Conservation (phyloP, 2,113 vertebrate genomes). For the Amblyopsis rosae region DNA sequence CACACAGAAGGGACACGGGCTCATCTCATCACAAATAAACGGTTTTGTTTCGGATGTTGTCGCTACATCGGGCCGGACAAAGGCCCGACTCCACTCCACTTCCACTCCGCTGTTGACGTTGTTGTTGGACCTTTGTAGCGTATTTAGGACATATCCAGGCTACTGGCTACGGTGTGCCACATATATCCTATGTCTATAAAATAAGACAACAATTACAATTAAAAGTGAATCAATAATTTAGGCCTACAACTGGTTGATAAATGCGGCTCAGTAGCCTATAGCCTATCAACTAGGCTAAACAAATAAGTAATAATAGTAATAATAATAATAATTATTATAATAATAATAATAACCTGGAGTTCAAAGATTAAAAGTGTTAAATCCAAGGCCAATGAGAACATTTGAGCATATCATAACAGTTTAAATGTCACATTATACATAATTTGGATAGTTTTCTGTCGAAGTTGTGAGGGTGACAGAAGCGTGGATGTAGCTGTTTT, state of each 20-base stretch:
- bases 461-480: background rate
- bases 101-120: conserved; percentile 81
- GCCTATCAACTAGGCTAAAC: too few species aligned
- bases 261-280: too few species aligned
- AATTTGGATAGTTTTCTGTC: background rate
- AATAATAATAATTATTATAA: too few species aligned
- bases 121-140: conserved; percentile 59
- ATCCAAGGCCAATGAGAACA: too few species aligned
- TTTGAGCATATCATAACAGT: too few species aligned
- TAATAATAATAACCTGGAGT: too few species aligned
- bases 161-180: conserved; percentile 10
- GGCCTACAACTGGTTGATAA: too few species aligned
- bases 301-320: too few species aligned
- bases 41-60: conserved; percentile 89
- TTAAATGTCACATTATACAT: too few species aligned
- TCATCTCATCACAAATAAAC: conserved; percentile 85
- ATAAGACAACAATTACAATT: too few species aligned
- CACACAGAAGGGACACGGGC: conserved; percentile 78
- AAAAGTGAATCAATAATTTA: too few species aligned
- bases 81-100: conserved; percentile 85
- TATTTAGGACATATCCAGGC: background rate
- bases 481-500: conserved; percentile 43
- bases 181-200: background rate
- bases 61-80: conserved; percentile 84
- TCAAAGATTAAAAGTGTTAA: too few species aligned